These are phyloP conservation scores for Hexactinellida sp. DNA, from an alignment of 37 sponge, comb jelly and placozoan species.

Conservation along the genomic window DNA sequence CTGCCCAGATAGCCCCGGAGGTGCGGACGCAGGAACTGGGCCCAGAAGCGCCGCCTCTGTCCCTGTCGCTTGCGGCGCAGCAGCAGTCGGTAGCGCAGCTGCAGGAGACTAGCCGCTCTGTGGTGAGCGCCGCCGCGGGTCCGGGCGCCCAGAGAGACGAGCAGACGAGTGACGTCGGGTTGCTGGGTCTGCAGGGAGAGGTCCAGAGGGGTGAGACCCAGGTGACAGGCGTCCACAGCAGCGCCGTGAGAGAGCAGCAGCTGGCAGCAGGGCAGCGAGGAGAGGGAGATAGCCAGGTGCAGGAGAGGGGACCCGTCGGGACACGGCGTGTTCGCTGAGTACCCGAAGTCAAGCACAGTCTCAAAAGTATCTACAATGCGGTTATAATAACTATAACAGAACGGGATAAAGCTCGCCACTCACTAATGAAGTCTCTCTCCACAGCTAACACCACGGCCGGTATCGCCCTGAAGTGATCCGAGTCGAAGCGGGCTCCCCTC, in stretches of 20 bases:
- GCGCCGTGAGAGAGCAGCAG: background rate
- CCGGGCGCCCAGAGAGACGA: conserved; percentile 26
- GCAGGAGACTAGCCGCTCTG: conserved; percentile 57
- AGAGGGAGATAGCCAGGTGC: conserved; percentile 26
- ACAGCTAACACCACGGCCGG: background rate
- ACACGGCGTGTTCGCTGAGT: background rate
- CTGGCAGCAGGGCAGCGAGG: background rate
- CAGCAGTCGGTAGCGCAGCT: conserved; percentile 38
- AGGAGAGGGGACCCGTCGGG: conserved; percentile 28
- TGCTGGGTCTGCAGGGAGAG: conserved; percentile 18
- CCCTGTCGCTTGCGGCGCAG: conserved; percentile 7
- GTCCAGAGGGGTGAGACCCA: conserved; percentile 22
- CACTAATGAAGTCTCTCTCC: background rate
- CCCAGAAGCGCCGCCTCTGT: background rate
- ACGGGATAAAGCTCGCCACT: background rate
- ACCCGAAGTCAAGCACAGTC: background rate
- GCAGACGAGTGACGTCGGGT: conserved; percentile 16
- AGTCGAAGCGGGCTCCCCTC: conserved; percentile 19
- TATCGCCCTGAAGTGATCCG: background rate
- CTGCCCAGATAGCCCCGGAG: conserved; percentile 19
- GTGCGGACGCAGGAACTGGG: conserved; percentile 25
- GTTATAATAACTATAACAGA: background rate
- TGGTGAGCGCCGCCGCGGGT: conserved; percentile 44
- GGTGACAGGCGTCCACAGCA: background rate
- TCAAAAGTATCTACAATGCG: background rate